Base-by-base conservation (phyloP, 1,140 invertebrate genomes). In the Zaprionus tsacasi region DNA sequence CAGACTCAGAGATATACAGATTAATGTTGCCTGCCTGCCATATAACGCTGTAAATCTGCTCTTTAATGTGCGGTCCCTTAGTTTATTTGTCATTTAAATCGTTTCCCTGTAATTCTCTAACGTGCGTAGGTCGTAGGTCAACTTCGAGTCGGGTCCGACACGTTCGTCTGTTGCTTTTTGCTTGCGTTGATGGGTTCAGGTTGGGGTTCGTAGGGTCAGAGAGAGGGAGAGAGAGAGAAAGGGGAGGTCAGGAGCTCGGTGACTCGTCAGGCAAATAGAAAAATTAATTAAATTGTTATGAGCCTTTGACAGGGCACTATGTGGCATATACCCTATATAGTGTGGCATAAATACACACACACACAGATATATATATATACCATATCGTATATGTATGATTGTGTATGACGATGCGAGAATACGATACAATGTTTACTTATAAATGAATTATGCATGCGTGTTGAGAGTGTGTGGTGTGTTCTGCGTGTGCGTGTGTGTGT, bases 241-340 rank as follows among this genome's bases (percentile, higher is more conserved):
- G 21, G 2, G 21, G 38, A 3, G 8, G 12, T 25, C 8, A 6
- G 45, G 6, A 25, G 45, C 45, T 21, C 15, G 45, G 45, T 21
- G 54, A 33, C 38, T 25, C 43, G 54, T 35, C 25, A 59, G 45
- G 25, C 52, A 65, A 57, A 11, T n/a, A 71, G 40, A 45, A 72
- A 68, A 68, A 67, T 59, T 72, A 72, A 72, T 72, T 58, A 72
- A 67, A 72, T 54, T 72, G 69, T 65, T 65, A 30, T 71, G 33
- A 50, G 69, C 40, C 17, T 70, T 60, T 54, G 38, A 7, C 40
- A 50, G 12, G 35, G 27, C 57, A 30, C 55, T 48, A 21, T 35
- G 33, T 35, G 8, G 27, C 11, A 30, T 30, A 40, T 12, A 36
- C 25, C 2, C 27, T 35, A 10, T 35, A 6, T 8, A 10, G 55